These are phyloP conservation scores for Anticlea derivata DNA, from an alignment of 2,888 invertebrate genomes.

Conservation along the genomic window DNA sequence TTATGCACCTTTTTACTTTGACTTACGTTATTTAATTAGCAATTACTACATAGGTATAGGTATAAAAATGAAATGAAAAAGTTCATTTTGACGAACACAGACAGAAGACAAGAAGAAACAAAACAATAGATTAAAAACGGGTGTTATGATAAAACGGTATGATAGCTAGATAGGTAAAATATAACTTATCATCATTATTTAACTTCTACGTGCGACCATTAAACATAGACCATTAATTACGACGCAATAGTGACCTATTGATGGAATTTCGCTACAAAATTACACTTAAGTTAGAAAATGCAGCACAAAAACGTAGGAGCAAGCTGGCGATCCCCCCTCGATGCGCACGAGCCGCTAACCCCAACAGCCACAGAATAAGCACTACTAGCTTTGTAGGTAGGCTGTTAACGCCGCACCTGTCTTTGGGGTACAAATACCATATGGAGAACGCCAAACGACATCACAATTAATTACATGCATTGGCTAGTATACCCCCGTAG, in stretches of 20 bases:
- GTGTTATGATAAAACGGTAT: too few species aligned
- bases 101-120: too few species aligned
- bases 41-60: too few species aligned
- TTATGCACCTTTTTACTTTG: too few species aligned
- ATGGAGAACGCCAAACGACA: slow-evolving; percentile 3
- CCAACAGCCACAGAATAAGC: slow-evolving; percentile 4
- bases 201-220: not conserved
- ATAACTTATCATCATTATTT: not conserved
- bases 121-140: too few species aligned
- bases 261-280: slow-evolving; percentile 23
- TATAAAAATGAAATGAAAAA: too few species aligned
- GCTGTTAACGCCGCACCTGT: slow-evolving; percentile 47
- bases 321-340: slow-evolving; percentile 27
- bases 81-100: too few species aligned
- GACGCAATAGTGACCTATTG: slow-evolving; percentile 24
- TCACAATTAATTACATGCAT: too few species aligned
- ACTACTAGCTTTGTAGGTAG: slow-evolving; percentile 4
- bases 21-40: too few species aligned
- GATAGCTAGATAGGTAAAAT: not conserved
- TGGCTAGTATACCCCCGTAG: too few species aligned
- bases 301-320: slow-evolving; percentile 37
- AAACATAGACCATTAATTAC: slow-evolving; percentile 20
- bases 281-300: slow-evolving; percentile 27
- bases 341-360: slow-evolving; percentile 48
- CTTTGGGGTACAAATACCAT: slow-evolving; percentile 32